Conservation (phyloP, 2,797 vertebrate species). For the Rhabdophis nuchalis region DNA sequence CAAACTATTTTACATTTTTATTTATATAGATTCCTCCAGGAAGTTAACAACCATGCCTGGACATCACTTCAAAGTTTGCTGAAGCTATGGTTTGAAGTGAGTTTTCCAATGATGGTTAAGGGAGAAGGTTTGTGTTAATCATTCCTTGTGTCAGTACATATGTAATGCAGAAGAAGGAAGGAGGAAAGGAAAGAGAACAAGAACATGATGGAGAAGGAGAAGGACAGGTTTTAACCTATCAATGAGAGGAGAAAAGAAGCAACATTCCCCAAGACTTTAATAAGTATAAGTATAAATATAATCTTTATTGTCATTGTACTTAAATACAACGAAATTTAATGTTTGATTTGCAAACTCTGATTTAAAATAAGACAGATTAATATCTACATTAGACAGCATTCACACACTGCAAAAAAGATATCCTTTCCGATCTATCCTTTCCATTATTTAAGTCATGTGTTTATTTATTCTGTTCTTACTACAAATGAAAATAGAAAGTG, state of each 20-base stretch:
- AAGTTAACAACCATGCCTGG: not conserved
- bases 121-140: not conserved
- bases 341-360: not conserved
- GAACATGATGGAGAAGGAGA: not conserved
- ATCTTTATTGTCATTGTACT: no score
- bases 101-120: not conserved
- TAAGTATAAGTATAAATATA: no score
- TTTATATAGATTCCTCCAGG: not conserved
- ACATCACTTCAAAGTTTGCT: not conserved
- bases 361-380: not conserved
- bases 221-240: not conserved
- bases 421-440: not conserved
- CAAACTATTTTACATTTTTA: no score
- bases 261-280: not conserved
- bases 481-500: slow-evolving; percentile 37
- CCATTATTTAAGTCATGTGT: not conserved
- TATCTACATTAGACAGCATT: not conserved
- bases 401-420: not conserved
- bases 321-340: no score
- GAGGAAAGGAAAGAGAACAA: not conserved
- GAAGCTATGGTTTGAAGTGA: not conserved
- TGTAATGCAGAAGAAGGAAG: not conserved
- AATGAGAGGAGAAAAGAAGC: not conserved
- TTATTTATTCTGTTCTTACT: not conserved
- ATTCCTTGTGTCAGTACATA: not conserved